Evolutionary conservation across 2,797 vertebrate genomes (phyloP).

Genomic region (Acridotheres tristis): DNA sequence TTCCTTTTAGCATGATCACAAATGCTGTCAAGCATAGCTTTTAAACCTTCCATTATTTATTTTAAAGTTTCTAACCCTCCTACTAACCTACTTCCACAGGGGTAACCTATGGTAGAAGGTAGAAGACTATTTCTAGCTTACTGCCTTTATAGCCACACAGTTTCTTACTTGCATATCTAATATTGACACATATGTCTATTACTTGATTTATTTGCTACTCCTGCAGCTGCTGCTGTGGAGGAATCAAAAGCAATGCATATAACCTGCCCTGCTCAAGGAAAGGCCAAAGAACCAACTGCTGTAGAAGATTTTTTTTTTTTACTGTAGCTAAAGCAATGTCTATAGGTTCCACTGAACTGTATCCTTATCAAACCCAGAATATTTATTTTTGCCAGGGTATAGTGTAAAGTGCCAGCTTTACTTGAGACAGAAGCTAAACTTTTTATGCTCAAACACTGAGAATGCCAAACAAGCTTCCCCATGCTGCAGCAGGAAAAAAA

Average conservation of each 20-base stretch:
- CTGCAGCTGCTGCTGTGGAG: neutral
- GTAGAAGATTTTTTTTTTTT: neutral
- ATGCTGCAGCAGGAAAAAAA: neutral
- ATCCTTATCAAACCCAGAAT: accelerated
- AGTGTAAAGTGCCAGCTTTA: neutral
- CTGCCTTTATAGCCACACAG: neutral
- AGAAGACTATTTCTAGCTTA: neutral
- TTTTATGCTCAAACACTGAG: neutral
- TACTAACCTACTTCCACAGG: neutral
- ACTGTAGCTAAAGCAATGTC: neutral
- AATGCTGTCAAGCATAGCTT: slow-evolving; percentile 18
- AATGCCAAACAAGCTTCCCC: neutral
- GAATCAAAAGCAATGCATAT: neutral
- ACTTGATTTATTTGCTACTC: neutral
- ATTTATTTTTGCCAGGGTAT: neutral
- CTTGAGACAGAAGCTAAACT: neutral
- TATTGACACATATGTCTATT: neutral
- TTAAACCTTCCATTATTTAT: slow-evolving; percentile 16
- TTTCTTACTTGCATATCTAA: neutral
- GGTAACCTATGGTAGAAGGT: neutral
- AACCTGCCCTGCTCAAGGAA: neutral
- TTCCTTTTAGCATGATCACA: neutral
- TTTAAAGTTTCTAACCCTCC: neutral
- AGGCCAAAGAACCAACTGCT: neutral
- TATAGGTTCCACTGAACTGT: neutral